Conservation (phyloP, 1,140 invertebrate species). For the Halesus radiatus region DNA sequence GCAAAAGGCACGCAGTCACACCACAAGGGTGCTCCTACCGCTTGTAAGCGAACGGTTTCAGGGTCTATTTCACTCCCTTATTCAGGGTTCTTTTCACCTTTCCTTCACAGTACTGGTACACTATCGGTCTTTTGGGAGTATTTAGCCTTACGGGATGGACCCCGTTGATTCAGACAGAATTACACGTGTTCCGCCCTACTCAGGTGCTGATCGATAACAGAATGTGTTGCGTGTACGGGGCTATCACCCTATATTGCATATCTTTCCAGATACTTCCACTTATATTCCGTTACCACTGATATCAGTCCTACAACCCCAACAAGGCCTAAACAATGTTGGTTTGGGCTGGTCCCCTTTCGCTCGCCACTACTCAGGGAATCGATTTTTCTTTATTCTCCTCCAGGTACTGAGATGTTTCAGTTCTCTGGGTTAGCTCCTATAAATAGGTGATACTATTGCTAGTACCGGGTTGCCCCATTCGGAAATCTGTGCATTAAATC, state of each 20-base stretch:
- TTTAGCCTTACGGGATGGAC: conserved; percentile 87
- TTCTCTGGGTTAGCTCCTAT: conserved; percentile 75
- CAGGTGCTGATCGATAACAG: conserved; percentile 86
- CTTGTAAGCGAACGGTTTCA: conserved; percentile 84
- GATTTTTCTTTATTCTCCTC: conserved; percentile 93
- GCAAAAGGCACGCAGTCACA: too few species aligned
- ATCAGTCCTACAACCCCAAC: conserved; percentile 51
- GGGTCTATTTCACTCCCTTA: conserved; percentile 86
- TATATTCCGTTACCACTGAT: conserved; percentile 73
- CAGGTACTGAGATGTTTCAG: conserved; percentile 93
- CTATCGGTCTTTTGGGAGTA: conserved; percentile 87
- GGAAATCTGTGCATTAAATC: too few species aligned
- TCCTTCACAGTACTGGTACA: conserved; percentile 92
- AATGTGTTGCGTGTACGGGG: conserved; percentile 71
- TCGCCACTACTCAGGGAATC: conserved; percentile 91
- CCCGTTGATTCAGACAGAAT: conserved; percentile 69
- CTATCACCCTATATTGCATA: conserved; percentile 80
- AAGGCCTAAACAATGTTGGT: conserved; percentile 57
- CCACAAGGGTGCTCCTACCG: conserved; percentile 68
- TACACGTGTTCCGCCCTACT: conserved; percentile 87
- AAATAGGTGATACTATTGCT: too few species aligned
- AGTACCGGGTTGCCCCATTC: too few species aligned
- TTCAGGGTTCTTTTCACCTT: conserved; percentile 93
- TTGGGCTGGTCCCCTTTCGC: conserved; percentile 85
- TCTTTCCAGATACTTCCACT: conserved; percentile 61